Base-by-base conservation (phyloP, 2,888 invertebrate species). In the Coelopa pilipes region DNA sequence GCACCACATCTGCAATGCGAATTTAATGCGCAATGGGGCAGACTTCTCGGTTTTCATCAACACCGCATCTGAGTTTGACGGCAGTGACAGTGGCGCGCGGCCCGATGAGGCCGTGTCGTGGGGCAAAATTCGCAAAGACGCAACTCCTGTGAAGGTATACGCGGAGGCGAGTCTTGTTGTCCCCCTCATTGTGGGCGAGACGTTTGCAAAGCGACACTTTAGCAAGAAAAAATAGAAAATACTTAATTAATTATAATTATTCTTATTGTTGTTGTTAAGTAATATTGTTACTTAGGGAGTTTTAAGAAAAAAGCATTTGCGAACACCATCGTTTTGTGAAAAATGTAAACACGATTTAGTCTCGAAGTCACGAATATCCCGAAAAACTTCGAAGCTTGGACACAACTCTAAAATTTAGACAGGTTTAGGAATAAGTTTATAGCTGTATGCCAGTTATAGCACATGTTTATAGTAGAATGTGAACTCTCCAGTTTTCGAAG, bases 1-100 rank as follows among this genome's bases (percentile, higher is more conserved):
- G 88, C 99, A 99, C 89, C 99, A 99, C 85, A 98, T 99, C 80
- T 98, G 97, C 88, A 99, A 99, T 90, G 98, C 99, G 1, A 99
- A 99, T 90, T 90, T 99, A 73, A 99, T 99, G 99, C 93, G 99
- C 80, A 99, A 99, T 87, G 99, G 99, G 17, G 97, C 98, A 0
- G 97, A 99, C 87, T 99, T 90, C 88, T 91, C 97, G 0, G 97
- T 99, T 0, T 99, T 94, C 87, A 89, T 99, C 13, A 99, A 99
- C 87, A 99, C 99, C 0, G 94, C 93, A 0, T 92, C 94, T 47
- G 99, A 99, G 88, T 99, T 93, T 89, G 99, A 99, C 89, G 99
- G 97, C 0, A 98, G 97, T 84, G 99, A 99, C 87, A 94, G 98
- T 49, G 99, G 99, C 0, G 99, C 99, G 0, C 90, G 95, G 74